Base-by-base conservation (phyloP, 2,113 vertebrate species). In the Speoplatyrhinus poulsoni region DNA sequence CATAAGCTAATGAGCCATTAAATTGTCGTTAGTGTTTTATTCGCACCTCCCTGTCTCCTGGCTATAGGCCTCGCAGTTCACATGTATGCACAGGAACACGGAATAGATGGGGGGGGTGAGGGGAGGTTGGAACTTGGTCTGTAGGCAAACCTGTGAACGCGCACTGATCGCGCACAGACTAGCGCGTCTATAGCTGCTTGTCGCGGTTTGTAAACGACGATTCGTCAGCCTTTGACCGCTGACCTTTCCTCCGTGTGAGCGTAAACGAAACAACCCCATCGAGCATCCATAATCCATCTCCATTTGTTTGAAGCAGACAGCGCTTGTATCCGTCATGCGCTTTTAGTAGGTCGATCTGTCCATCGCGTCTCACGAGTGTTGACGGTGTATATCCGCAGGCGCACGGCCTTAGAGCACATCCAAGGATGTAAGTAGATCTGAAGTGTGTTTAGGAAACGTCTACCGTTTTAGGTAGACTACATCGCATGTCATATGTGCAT, bases 21-120 rank as follows among this genome's bases (percentile, higher is more conserved):
- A 83, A 89, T 82, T 83, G 84, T 87, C 88, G 87, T 91, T 88
- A 87, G 85, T 72, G 73, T 82, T 84, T 84, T 88, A 82, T 86
- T 81, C 86, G 81, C 85, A 74, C 78, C 80, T 69, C 80, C 85
- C 84, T 73, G 77, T 77, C 79, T 84, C 49, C 80, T 41, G 80
- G 73, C 70, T 69, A 75, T 84, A 81, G 87, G 79, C 74, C 82
- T 82, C 77, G 73, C 16, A 65, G 73, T 73, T 84, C 85, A 72
- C 69, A 71, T 26, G 26, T 2, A 26, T 26, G 26, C 26, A 26
- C 26, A 26, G 26, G 26, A 26, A 26, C 26, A 26, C 26, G 26
- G 26, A 26, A 26, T 26, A 26, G 26, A 26, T 26, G 26, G 26
- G 26, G 26, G 26, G 26, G 26, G 26, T 26, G 26, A 3, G 26